Evolutionary conservation across 2,888 invertebrate genomes (phyloP), one percentile per base, ranked within the genome.

Genomic region (Heliconius cydno): DNA sequence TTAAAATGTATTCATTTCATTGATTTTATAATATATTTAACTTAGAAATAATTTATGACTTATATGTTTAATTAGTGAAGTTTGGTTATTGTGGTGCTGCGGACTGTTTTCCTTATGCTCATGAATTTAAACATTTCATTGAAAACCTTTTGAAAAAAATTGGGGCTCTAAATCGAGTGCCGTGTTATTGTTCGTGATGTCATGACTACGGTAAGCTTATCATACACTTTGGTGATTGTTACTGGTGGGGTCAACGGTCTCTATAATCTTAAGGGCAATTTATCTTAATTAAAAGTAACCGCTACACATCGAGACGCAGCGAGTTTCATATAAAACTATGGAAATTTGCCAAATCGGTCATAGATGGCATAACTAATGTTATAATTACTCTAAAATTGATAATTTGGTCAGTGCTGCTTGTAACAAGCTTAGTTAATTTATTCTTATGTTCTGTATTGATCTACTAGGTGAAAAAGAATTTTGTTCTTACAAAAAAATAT

Each of bases 281-380:
- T 90, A 87, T 84, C 87, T 88, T 88, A 90, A 91, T 92, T 92
- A 90, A 88, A 86, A 86, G 83, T 82, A 86, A 84, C 84, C 84
- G 86, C 30, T 84, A 28, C n/a, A 25, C 78, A 82, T 83, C 77
- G 85, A 84, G 85, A 86, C 86, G 85, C 82, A 83, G 86, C 82
- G 83, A 82, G 85, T 78, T 80, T 84, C 81, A 75, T 85, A 76
- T 84, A 85, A 83, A 86, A 85, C 84, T 70, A 90, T 94, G 94
- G 94, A 92, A 88, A 86, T 87, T 82, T 92, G 94, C 94, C 94
- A 94, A 94, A 89, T 92, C 90, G 92, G 91, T 89, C 91, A 89
- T 82, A 82, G 84, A 85, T 86, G 85, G 86, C 86, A 86, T 86
- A 87, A 81, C 76, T 78, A 82, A 79, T 75, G 72, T 74, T 73